phyloP scores from a whole-genome alignment of 2,797 vertebrate species.

The Neopelma chrysocephalum region DNA sequence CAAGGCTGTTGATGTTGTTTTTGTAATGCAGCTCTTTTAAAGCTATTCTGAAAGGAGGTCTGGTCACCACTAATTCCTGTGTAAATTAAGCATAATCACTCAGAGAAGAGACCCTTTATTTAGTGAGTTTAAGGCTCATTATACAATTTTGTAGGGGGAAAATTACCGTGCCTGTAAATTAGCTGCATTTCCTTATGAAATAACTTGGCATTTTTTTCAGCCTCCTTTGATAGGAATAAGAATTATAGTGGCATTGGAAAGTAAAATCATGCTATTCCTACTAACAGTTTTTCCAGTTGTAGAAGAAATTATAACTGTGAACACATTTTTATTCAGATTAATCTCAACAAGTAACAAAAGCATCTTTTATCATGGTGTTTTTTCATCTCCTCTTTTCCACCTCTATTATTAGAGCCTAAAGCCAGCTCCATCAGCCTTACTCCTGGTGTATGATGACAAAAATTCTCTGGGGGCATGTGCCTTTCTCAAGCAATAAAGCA shows the following conservation, averaged over 20 bases:
- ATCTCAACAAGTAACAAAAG: conserved; percentile 40
- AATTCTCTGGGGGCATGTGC: conserved; percentile 7
- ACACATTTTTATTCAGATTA: conserved; percentile 9
- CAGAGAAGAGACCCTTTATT: conserved; percentile 54
- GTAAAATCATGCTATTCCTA: not conserved
- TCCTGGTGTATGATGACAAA: not conserved
- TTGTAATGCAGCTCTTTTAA: not conserved
- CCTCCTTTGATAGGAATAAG: conserved; percentile 2
- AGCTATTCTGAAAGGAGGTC: conserved; percentile 24
- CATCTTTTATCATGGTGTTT: not conserved
- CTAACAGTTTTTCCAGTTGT: conserved; percentile 19
- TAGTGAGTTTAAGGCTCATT: conserved; percentile 63
- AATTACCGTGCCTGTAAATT: conserved; percentile 54
- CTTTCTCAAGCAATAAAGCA: conserved; percentile 58
- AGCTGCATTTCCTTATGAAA: conserved; percentile 62
- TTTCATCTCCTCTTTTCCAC: not conserved
- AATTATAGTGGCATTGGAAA: not conserved
- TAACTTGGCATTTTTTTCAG: conserved; percentile 43
- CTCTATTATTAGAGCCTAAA: conserved; percentile 13
- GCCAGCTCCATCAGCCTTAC: not conserved
- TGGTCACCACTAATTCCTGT: conserved; percentile 45
- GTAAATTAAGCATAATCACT: conserved; percentile 60
- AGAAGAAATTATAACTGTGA: conserved; percentile 26
- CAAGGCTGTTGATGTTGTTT: not conserved
- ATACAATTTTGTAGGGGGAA: conserved; percentile 61